Evolutionary conservation across 2,113 vertebrate genomes (phyloP).

Genomic region (Oceanites oceanicus): DNA sequence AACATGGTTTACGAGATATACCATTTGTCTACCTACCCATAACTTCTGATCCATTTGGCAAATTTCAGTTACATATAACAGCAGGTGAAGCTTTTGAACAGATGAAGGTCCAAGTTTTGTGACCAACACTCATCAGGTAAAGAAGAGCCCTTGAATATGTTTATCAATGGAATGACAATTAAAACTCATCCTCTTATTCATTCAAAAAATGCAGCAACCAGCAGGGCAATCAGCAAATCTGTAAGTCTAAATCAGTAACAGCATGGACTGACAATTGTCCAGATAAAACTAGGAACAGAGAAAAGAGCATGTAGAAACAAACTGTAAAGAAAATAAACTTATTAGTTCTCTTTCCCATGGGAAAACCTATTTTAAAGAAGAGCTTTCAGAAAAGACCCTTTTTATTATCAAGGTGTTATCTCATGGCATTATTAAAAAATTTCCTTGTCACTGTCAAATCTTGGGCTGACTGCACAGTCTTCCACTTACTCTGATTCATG

Average conservation of each 20-base stretch:
- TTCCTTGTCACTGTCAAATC: background rate
- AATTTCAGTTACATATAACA: background rate
- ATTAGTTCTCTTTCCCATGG: background rate
- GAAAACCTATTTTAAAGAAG: background rate
- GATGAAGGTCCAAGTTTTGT: background rate
- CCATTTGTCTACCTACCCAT: background rate
- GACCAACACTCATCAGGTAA: background rate
- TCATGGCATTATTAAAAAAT: background rate
- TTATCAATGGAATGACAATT: background rate
- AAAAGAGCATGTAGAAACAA: background rate
- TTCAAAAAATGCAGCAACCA: background rate
- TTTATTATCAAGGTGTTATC: background rate
- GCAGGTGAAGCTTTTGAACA: background rate
- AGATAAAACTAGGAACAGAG: background rate
- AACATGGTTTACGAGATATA: background rate
- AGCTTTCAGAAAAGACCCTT: background rate
- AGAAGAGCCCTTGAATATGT: background rate
- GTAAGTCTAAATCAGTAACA: background rate
- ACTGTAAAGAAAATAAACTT: background rate
- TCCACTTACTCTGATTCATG: background rate
- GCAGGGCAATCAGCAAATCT: background rate
- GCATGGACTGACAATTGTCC: background rate
- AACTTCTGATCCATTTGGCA: background rate
- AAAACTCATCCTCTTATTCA: background rate
- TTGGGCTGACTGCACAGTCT: background rate